phyloP scores from a whole-genome alignment of 1,140 invertebrate genomes.

The Drosophila busckii region DNA sequence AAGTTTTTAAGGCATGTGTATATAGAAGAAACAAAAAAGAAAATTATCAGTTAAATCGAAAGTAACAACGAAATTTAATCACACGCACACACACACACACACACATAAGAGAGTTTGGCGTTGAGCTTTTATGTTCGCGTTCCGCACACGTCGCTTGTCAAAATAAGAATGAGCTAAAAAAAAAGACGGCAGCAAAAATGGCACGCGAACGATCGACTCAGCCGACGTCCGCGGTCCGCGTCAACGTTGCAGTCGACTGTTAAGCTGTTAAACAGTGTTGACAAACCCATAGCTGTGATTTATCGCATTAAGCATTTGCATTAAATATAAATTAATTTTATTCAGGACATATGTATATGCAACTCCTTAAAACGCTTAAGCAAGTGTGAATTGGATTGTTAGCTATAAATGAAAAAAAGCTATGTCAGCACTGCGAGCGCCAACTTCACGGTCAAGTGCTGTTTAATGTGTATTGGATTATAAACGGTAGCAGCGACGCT shows the following conservation, averaged over 20 bases:
- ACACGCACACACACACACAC: slow-evolving; percentile 23
- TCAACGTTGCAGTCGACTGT: not conserved
- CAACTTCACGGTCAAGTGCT: slow-evolving; percentile 22
- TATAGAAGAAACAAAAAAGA: slow-evolving; percentile 14
- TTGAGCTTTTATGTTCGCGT: too few relatives aligned
- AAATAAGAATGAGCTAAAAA: slow-evolving; percentile 65
- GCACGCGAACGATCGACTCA: slow-evolving; percentile 60
- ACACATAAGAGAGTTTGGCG: too few relatives aligned
- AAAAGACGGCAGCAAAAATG: slow-evolving; percentile 35
- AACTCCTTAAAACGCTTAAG: too few relatives aligned
- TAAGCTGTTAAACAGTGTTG: too few relatives aligned
- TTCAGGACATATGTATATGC: too few relatives aligned
- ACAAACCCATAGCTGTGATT: too few relatives aligned
- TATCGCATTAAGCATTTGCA: too few relatives aligned
- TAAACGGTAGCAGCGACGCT: slow-evolving; percentile 25
- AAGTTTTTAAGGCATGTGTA: too few relatives aligned
- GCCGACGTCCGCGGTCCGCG: slow-evolving; percentile 11
- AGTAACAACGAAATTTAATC: slow-evolving; percentile 42
- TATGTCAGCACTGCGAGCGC: slow-evolving; percentile 3
- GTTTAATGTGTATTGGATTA: slow-evolving; percentile 55
- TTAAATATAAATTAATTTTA: too few relatives aligned
- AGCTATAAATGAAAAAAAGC: not conserved
- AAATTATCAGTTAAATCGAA: slow-evolving; percentile 27
- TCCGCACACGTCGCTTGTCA: slow-evolving; percentile 63
- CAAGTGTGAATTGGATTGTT: slow-evolving; percentile 3